phyloP scores from a whole-genome alignment of 1,140 invertebrate genomes.

The Ceratina australensis region DNA sequence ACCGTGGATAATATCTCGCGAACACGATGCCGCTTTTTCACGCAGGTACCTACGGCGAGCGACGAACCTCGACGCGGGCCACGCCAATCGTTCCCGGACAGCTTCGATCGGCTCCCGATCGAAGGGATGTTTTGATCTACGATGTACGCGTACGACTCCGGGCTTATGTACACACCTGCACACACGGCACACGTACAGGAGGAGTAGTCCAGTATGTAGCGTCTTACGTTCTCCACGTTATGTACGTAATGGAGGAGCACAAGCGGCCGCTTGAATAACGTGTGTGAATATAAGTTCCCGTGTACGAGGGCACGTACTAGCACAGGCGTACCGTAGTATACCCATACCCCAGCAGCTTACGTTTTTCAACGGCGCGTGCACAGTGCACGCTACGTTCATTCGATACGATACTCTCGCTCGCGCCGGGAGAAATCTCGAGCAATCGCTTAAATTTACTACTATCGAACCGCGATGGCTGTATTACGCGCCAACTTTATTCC shows the following conservation, averaged over 20 bases:
- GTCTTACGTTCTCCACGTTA: conserved; percentile 48
- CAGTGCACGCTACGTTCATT: conserved; percentile 50
- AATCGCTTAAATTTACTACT: conserved; percentile 24
- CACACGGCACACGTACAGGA: conserved; percentile 33
- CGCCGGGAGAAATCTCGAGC: conserved; percentile 30
- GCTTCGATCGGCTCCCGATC: not conserved
- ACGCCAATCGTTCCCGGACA: not conserved
- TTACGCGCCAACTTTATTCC: conserved; percentile 31
- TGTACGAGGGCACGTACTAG: conserved; percentile 48
- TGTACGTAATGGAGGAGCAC: conserved; percentile 50
- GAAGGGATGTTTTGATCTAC: conserved; percentile 34
- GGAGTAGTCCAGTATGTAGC: conserved; percentile 41
- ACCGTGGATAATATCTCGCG: not conserved
- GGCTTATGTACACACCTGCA: conserved; percentile 36
- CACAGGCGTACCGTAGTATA: conserved; percentile 37
- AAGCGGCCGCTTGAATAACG: conserved; percentile 47
- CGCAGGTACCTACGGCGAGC: not conserved
- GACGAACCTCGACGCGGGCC: no score
- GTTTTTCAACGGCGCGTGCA: conserved; percentile 50
- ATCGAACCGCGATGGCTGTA: conserved; percentile 27
- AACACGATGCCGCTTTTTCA: not conserved
- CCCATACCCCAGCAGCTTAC: conserved; percentile 23
- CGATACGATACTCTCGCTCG: conserved; percentile 51
- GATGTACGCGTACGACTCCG: conserved; percentile 13
- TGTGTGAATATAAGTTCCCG: conserved; percentile 49